phyloP scores from a whole-genome alignment of 2,888 invertebrate species.

The Dryobota labecula region DNA sequence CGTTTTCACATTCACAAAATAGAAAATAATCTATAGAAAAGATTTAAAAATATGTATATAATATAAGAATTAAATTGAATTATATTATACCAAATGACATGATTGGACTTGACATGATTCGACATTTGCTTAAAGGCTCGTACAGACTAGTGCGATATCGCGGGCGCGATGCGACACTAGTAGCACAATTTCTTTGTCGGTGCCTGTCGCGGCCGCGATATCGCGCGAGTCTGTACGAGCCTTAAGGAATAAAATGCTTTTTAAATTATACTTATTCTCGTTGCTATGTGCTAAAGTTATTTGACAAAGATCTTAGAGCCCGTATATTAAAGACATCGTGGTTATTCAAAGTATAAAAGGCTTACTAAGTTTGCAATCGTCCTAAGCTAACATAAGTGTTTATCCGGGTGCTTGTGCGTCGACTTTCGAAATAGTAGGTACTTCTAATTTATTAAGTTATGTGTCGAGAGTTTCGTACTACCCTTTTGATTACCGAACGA shows the following conservation, averaged over 20 bases:
- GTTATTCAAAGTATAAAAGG: conserved; percentile 67
- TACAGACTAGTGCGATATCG: too few relatives aligned
- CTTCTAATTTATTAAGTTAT: conserved; percentile 17
- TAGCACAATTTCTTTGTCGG: too few relatives aligned
- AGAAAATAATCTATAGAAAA: too few relatives aligned
- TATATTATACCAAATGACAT: too few relatives aligned
- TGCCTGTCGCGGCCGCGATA: too few relatives aligned
- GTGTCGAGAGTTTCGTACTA: neutral
- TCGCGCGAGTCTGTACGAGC: too few relatives aligned
- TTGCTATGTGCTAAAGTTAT: conserved; percentile 26
- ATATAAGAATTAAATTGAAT: too few relatives aligned
- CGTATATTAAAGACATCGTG: conserved; percentile 57
- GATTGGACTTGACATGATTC: too few relatives aligned
- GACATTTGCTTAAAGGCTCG: too few relatives aligned
- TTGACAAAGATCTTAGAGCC: conserved; percentile 41
- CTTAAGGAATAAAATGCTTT: neutral
- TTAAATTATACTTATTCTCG: neutral
- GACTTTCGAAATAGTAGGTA: conserved; percentile 17
- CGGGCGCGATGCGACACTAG: too few relatives aligned
- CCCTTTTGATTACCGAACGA: neutral
- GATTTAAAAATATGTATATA: too few relatives aligned
- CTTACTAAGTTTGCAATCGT: conserved; percentile 59
- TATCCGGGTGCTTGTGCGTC: conserved; percentile 35
- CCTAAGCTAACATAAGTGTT: conserved; percentile 70
- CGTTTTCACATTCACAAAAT: too few relatives aligned